Evolutionary conservation across 2,888 invertebrate species (phyloP), one percentile per base, ranked within the genome.

Genomic region (Ophonus ardosiacus): DNA sequence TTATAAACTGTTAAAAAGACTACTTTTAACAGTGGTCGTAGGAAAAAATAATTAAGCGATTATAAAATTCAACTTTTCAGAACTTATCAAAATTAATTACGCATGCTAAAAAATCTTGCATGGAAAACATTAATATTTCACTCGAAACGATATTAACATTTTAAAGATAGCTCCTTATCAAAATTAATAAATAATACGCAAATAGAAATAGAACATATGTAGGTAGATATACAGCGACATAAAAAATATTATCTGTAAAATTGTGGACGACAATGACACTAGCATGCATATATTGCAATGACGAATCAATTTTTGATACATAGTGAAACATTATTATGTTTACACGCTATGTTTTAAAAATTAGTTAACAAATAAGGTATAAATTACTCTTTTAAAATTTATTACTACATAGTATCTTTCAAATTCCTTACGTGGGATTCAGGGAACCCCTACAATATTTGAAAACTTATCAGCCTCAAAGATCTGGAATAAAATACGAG

Each of bases 401-500:
- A 59, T 63, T 21, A 21, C 63, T 18, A 18, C 63, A 10, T 7
- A 21, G 63, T 63, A 21, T 63, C 24, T 21, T 31, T 31, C 31
- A 31, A 68, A 68, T 68, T 38, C 38, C 15, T 31, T 15, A 68
- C 18, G 38, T 68, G 7, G 31, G 31, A 31, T n/a, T 38, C 7
- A 15, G 68, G 68, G n/a, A 68, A 38, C 15, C 15, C 68, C 74
- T 10, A 18, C 0, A 51, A 74, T 74, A 74, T 40, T 21, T 74
- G 71, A 71, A 51, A 74, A 74, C 18, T 51, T 74, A 74, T 74
- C 74, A 51, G 13, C 24, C 10, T 74, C 51, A 51, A 17, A 21
- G 56, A 74, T 74, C 74, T 74, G n/a, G 2, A 15, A 31, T 40
- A 56, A 74, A 74, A 74, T 74, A 74, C 74, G 56, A 74, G 51